Conservation (phyloP, 2,797 vertebrate genomes). For the Discoglossus pictus region DNA sequence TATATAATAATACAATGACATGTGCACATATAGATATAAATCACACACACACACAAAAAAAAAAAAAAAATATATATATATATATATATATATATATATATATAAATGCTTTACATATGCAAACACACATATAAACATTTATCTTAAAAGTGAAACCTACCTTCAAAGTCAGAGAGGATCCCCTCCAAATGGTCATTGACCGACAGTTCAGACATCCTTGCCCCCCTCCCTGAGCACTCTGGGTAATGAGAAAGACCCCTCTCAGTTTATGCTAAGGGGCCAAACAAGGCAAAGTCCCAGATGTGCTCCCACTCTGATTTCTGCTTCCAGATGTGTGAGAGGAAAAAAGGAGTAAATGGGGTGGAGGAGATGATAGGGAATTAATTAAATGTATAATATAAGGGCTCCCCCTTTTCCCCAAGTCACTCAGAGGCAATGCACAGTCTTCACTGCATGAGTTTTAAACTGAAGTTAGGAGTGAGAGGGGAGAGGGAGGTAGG, state of each 20-base stretch:
- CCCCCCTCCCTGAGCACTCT: not conserved
- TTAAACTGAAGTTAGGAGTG: slow-evolving; percentile 7
- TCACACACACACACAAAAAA: not conserved
- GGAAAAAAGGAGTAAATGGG: no score
- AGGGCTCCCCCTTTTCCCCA: not conserved
- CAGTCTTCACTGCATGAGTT: not conserved
- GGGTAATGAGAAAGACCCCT: slow-evolving; percentile 3
- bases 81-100: not conserved
- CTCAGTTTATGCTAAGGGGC: not conserved
- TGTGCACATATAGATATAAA: not conserved
- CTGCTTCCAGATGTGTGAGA: slow-evolving; percentile 6
- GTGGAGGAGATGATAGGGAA: not conserved
- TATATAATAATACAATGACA: not conserved
- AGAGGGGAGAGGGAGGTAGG: slow-evolving; percentile 15
- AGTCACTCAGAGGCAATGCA: not conserved
- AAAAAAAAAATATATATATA: no score
- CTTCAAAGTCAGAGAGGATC: slow-evolving; percentile 88
- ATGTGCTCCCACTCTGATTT: not conserved
- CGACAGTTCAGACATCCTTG: slow-evolving; percentile 79
- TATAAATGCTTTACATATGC: no score
- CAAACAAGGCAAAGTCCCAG: slow-evolving; percentile 5
- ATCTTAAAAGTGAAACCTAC: slow-evolving; percentile 59
- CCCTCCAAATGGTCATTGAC: slow-evolving; percentile 85
- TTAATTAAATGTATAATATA: not conserved
- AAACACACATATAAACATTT: not conserved